Conservation (phyloP, 2,797 vertebrate genomes). For the Thunnus albacares region DNA sequence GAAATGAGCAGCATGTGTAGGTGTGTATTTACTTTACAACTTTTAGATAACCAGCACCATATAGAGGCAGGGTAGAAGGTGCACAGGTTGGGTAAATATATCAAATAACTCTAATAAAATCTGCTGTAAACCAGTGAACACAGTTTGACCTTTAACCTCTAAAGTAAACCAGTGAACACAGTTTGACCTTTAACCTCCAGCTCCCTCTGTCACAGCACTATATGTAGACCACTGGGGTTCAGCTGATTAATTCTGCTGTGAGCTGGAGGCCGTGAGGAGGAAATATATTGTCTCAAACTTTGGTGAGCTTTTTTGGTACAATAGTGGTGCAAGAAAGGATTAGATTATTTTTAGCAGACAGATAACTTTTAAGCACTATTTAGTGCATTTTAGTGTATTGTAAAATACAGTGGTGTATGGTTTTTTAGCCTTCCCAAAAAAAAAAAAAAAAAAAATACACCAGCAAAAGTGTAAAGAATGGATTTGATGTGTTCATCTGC, state of each 20-base stretch:
- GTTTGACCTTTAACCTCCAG: slow-evolving; percentile 64
- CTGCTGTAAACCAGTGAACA: slow-evolving; percentile 70
- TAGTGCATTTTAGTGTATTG: neutral
- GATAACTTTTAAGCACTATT: slow-evolving; percentile 4
- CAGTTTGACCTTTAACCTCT: slow-evolving; percentile 65
- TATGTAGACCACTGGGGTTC: slow-evolving; percentile 50
- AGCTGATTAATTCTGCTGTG: slow-evolving; percentile 45
- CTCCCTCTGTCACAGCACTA: slow-evolving; percentile 53
- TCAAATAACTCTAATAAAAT: slow-evolving; percentile 77
- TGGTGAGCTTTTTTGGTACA: neutral
- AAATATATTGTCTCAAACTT: slow-evolving; percentile 22
- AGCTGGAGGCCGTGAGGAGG: slow-evolving; percentile 12
- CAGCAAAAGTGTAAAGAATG: neutral
- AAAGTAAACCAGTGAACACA: slow-evolving; percentile 71
- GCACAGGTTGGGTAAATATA: slow-evolving; percentile 70
- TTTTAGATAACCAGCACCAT: slow-evolving; percentile 70
- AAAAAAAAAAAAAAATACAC: neutral
- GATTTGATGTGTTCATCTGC: no score
- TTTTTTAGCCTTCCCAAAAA: neutral
- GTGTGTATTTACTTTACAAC: slow-evolving; percentile 45
- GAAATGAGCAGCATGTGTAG: slow-evolving; percentile 27
- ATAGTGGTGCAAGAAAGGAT: slow-evolving; percentile 1
- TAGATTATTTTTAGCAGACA: slow-evolving; percentile 15
- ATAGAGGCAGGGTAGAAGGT: slow-evolving; percentile 63
- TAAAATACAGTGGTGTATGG: no score